Percentiles rank a stretch among this genome's conserved stretches.
phyloP scores from a whole-genome alignment of 2,797 vertebrate species.

The Hemitrygon akajei region DNA sequence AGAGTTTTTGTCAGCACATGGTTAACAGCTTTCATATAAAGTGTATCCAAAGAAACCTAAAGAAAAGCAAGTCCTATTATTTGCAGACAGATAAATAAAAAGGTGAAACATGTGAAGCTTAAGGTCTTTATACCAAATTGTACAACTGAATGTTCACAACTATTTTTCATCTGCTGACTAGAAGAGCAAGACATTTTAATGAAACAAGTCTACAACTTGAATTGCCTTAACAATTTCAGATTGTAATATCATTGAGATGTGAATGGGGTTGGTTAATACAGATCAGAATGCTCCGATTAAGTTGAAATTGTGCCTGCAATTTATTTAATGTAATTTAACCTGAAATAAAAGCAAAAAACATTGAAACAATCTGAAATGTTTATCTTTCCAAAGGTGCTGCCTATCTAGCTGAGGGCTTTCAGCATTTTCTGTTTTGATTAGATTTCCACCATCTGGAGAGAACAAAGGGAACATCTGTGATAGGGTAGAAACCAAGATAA shows the following conservation, averaged over 20 bases:
- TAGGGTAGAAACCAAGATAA: no score
- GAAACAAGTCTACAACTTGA: neutral
- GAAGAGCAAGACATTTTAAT: neutral
- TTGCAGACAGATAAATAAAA: neutral
- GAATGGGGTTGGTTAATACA: no score
- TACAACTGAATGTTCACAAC: neutral
- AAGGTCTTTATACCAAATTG: neutral
- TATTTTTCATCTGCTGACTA: neutral
- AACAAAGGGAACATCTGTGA: no score
- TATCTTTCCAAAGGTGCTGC: no score
- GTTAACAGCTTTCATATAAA: slow-evolving; percentile 78
- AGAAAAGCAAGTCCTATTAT: neutral
- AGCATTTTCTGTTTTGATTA: no score
- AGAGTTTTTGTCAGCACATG: slow-evolving; percentile 78
- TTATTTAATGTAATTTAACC: neutral
- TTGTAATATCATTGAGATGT: neutral
- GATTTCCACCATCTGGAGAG: no score
- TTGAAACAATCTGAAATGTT: no score
- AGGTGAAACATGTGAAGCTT: neutral
- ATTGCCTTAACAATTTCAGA: neutral
- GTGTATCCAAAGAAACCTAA: slow-evolving; percentile 78
- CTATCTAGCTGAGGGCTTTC: no score
- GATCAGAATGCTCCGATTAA: neutral
- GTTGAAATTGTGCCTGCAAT: neutral
- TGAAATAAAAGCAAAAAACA: no score